Evolutionary conservation across 2,888 invertebrate species (phyloP), one percentile per base, ranked within the genome.

Genomic region (Drosophila macrospina): DNA sequence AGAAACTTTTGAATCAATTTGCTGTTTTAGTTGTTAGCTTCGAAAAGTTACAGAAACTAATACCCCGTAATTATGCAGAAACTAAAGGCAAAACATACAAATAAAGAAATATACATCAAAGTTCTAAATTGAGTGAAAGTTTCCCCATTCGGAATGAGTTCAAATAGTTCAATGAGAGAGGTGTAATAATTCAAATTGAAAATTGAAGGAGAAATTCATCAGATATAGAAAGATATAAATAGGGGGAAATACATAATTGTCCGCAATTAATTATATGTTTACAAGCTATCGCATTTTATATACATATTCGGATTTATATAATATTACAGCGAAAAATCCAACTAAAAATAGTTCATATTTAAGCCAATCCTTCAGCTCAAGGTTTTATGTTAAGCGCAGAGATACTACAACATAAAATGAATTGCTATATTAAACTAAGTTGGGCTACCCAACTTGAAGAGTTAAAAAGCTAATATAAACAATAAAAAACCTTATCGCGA

Each of bases 351-450:
- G 26, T 51, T 61, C 61, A 65, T 54, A 50, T 51, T 34, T 34
- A 37, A 47, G 57, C 34, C 47, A 45, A 51, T 24, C 28, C 54
- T 36, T 61, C 70, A 70, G 71, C 71, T 76, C 66, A 66, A 74
- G 47, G 74, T 50, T 16, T 57, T 4, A 1, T 10, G 10, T 24
- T 24, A 6, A 13, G 24, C 36, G 24, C 16, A 52, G 26, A 15
- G n/a, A n/a, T 16, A 30, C 55, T 15, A 39, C 11, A 47, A 50
- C 26, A 37, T 54, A 39, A 59, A 36, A 60, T 54, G 30, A 36
- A 59, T 51, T 28, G 57, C 57, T 54, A 39, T 32, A 37, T 68
- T 59, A 26, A 52, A n/a, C 30, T 36, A 37, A 62, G 48, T 26
- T 28, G 24, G 44, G 48, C 39, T 41, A 47, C 56, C 28, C 15